Conservation (phyloP, 2,797 vertebrate genomes). For the Danio tinwini region DNA sequence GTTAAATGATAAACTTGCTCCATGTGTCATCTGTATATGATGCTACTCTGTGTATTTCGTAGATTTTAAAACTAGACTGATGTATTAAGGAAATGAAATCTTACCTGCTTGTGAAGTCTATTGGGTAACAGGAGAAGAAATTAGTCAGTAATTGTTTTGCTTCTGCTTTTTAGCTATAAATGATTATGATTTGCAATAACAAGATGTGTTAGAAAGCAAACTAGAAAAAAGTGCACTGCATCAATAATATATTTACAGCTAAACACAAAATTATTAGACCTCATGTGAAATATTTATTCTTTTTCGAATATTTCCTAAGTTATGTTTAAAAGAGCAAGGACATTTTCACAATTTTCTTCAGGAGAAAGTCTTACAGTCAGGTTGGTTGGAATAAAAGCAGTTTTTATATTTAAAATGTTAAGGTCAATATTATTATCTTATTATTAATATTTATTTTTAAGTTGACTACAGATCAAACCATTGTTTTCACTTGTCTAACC, state of each 20-base stretch:
- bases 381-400: no score
- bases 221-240: not conserved
- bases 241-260: not conserved
- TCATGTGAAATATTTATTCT: no score
- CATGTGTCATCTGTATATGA: not conserved
- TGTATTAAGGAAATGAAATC: not conserved
- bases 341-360: no score
- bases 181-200: not conserved
- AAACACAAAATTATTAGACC: no score
- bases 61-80: not conserved
- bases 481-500: no score
- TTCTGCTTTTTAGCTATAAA: not conserved
- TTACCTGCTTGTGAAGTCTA: constrained; percentile 54
- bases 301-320: no score
- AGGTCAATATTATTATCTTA: no score
- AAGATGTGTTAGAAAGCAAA: not conserved
- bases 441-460: no score
- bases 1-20: not conserved
- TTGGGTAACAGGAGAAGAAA: constrained; percentile 2
- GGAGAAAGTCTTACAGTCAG: no score
- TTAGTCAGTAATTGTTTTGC: not conserved
- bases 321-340: no score
- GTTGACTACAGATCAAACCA: no score
- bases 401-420: no score
- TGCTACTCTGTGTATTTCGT: not conserved